Percentiles rank a stretch among this genome's conserved stretches.
Evolutionary conservation across 2,797 vertebrate species (phyloP).

Genomic region (Thaleichthys pacificus): DNA sequence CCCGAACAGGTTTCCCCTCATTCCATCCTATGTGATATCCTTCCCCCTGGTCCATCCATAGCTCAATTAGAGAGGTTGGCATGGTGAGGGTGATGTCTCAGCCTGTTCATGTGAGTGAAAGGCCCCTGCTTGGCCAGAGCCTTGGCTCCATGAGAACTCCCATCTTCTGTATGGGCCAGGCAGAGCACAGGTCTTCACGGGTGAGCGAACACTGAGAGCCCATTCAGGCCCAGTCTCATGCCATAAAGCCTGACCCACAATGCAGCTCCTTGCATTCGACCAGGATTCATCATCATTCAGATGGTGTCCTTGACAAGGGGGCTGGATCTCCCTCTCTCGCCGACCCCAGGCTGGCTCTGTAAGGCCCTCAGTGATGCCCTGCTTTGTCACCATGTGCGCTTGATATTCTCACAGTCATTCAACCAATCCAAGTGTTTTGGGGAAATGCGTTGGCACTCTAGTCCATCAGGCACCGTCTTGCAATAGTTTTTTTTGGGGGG

Average conservation of each 20-base stretch:
- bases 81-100: conserved; percentile 39
- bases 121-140: conserved; percentile 26
- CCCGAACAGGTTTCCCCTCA: not conserved
- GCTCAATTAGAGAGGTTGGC: not conserved
- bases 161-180: conserved; percentile 47
- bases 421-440: conserved; percentile 30
- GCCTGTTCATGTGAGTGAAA: conserved; percentile 28
- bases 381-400: conserved; percentile 33
- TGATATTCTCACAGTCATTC: conserved; percentile 53
- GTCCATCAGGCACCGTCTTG: not conserved
- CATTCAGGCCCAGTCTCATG: conserved; percentile 62
- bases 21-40: not conserved
- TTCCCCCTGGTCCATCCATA: conserved; percentile 7
- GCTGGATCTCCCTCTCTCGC: conserved; percentile 45
- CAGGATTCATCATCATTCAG: conserved; percentile 65
- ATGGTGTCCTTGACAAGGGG: conserved; percentile 57
- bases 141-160: conserved; percentile 63
- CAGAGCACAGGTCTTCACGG: conserved; percentile 64
- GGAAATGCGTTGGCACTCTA: not conserved
- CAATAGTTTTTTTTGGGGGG: not conserved
- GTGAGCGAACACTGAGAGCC: conserved; percentile 62
- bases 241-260: conserved; percentile 67
- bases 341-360: conserved; percentile 29
- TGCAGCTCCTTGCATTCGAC: conserved; percentile 60
- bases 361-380: conserved; percentile 5